Base-by-base conservation (phyloP, 2,888 invertebrate genomes). In the Noctua fimbriata region DNA sequence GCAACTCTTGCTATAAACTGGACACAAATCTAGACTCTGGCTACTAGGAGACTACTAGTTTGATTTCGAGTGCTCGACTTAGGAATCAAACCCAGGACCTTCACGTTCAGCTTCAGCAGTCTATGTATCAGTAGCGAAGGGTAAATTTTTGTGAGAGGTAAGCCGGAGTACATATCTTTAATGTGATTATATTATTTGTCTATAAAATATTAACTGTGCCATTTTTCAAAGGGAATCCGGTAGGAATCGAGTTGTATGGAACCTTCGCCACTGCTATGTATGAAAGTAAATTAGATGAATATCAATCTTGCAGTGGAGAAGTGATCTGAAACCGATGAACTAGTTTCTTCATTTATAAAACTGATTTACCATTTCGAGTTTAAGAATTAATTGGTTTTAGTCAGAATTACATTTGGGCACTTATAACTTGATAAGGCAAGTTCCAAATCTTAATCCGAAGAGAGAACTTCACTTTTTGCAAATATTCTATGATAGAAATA, bases 271-370 rank as follows among this genome's bases (percentile, higher is more conserved):
- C n/a, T n/a, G n/a, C 36, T 36, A 36, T 65, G 1, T 67, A n/a
- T 44, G 69, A 12, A 49, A 44, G 44, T 44, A 44, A 69, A 49
- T 14, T 28, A 49, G 3, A 7, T 6, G 1, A 32, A 69, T 24
- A 49, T 24, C 14, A 49, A 49, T 69, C 2, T 47, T 69, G 3
- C 18, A 60, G 9, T 60, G 9, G 9, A 44, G 16, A 60, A 44
- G 72, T 73, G 72, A 60, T 32, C 72, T 73, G 44, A 44, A 73
- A 58, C 71, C 21, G 60, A 72, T 72, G 21, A 28, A 28, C 58
- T 72, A 72, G 44, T 28, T 41, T 55, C n/a, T 55, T 18, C 1
- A 55, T 55, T 60, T 60, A 60, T 60, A 44, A 28, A 28, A 60
- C 44, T 32, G 60, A 72, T 60, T 72, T 24, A 28, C 28, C 41